Evolutionary conservation across 2,888 invertebrate species (phyloP), one percentile per base, ranked within the genome.

Genomic region (Clivina fossor): DNA sequence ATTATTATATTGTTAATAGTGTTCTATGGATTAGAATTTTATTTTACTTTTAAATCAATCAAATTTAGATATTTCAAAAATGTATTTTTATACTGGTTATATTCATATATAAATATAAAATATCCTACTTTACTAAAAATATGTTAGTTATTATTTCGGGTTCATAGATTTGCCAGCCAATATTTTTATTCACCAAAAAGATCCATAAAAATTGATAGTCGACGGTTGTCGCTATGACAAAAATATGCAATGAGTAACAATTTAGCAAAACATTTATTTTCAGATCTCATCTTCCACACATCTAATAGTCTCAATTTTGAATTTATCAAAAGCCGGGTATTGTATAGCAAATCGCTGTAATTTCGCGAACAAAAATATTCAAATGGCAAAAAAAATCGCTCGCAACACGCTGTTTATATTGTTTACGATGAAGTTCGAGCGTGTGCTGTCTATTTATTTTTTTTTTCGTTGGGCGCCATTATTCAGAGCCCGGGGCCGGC

Each of bases 231-330:
- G 37, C 26, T 53, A 44, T 53, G 26, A 53, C 53, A 35, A 53
- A 44, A 53, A 28, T 53, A 53, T 53, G 44, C 44, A 53, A 53
- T 53, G 44, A 44, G 32, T 26, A 15, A 24, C 44, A 53, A 44
- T 51, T 41, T 35, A 22, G 30, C 13, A 32, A 40, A 40, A 50
- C 41, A 50, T 50, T 50, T 20, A 15, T 19, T 28, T 22, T 33
- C 47, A 33, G 32, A 33, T 32, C 33, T 47, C 20, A n/a, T n/a
- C n/a, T n/a, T n/a, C n/a, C n/a, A n/a, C n/a, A n/a, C n/a, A n/a
- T n/a, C n/a, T n/a, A n/a, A n/a, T n/a, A n/a, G n/a, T n/a, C n/a
- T n/a, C n/a, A n/a, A n/a, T n/a, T n/a, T n/a, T n/a, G n/a, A n/a
- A n/a, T n/a, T n/a, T n/a, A n/a, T n/a, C 20, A 18, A 15, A 9